Conservation (phyloP, 2,888 invertebrate species). For the Hecatera dysodea region DNA sequence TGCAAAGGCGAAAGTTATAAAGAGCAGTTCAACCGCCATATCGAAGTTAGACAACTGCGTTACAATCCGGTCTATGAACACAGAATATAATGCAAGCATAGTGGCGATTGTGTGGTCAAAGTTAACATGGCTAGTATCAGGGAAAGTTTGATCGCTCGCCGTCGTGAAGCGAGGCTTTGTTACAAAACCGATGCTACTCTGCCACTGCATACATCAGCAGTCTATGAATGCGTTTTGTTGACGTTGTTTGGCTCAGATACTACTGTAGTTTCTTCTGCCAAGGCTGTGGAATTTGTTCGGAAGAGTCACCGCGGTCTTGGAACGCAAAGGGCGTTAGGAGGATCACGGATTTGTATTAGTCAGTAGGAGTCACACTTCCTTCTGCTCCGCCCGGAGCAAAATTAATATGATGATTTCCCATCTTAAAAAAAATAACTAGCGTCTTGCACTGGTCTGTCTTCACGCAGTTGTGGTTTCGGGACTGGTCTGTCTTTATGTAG, state of each 20-base stretch:
- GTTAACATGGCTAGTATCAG: constrained; percentile 29
- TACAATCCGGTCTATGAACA: neutral
- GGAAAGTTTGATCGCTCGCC: constrained; percentile 20
- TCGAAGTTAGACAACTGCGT: constrained; percentile 8
- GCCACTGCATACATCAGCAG: neutral
- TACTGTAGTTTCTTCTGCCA: constrained; percentile 1
- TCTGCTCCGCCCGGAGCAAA: no score
- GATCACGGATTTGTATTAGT: no score
- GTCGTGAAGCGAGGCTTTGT: constrained; percentile 4
- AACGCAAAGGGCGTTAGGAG: no score
- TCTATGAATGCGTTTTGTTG: constrained; percentile 20
- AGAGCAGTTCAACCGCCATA: neutral
- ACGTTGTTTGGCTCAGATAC: constrained; percentile 3
- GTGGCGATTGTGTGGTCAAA: constrained; percentile 27
- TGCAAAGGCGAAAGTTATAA: neutral
- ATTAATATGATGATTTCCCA: no score
- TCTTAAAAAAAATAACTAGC: no score
- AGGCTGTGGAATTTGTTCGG: no score
- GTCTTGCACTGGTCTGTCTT: no score
- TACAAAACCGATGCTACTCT: neutral
- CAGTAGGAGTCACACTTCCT: no score
- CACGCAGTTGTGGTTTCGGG: no score
- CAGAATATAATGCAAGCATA: constrained; percentile 17
- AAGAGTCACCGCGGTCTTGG: no score
- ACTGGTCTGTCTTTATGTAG: neutral